Base-by-base conservation (phyloP, 2,888 invertebrate genomes). In the Sarcophaga rosellei region DNA sequence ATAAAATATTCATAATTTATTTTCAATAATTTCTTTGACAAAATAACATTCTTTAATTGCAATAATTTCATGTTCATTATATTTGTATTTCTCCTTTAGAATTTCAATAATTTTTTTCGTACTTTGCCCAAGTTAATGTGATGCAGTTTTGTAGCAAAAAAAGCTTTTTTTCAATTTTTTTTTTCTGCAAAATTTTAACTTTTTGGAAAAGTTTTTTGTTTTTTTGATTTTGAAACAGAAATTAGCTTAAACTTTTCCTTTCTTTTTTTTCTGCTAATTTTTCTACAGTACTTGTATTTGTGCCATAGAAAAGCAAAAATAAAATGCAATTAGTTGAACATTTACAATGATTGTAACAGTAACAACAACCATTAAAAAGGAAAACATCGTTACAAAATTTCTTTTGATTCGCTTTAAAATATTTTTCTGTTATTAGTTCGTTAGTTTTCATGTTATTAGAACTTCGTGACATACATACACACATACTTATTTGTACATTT, bases 371-470 rank as follows among this genome's bases (percentile, higher is more conserved):
- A 57, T 3, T 5, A 57, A 6, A 35, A 8, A 8, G 10, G 47
- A 62, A 79, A 76, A 82, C 68, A 76, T 72, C 45, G 76, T 72
- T 82, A 62, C 70, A 75, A 69, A 61, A 80, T 73, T 83, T 86
- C 66, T 65, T 85, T 83, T 83, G 83, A 86, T 80, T 77, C 65
- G 80, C 83, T 77, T 80, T 68, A 59, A 35, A 72, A 76, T 74
- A 73, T 80, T 86, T 85, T 61, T 47, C 57, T 63, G 80, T 83
- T 83, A 83, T 74, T 76, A 83, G 86, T 83, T 86, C 77, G 80
- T 86, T 83, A 86, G 80, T 86, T 83, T 86, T 80, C 74, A 77
- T 83, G 77, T 83, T 86, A 81, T 86, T 77, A 74, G 63, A 63
- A 86, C 68, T 79, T 81, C 75, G 81, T 81, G 75, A 66, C 73